These are phyloP conservation scores for Myiotriccus ornatus DNA, from an alignment of 2,797 vertebrate species.

Conservation along the genomic window DNA sequence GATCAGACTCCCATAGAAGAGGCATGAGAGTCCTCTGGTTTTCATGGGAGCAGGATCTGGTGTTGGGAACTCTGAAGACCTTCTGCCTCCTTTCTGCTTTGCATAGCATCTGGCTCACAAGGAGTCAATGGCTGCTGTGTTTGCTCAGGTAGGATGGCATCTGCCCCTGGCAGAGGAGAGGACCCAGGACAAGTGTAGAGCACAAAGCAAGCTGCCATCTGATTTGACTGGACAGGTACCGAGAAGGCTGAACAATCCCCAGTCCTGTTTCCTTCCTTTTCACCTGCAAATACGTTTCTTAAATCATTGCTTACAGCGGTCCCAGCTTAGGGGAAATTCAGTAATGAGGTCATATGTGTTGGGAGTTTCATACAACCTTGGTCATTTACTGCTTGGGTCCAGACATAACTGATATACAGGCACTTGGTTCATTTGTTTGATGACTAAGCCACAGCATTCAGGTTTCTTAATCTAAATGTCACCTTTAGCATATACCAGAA, in stretches of 20 bases:
- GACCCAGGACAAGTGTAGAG: neutral
- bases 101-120: neutral
- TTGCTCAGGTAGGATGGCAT: neutral
- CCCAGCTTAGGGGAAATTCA: neutral
- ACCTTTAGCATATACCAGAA: neutral
- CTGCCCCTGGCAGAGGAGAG: neutral
- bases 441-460: neutral
- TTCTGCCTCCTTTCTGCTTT: neutral
- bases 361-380: neutral
- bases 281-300: neutral
- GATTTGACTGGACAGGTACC: neutral
- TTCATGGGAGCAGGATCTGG: neutral
- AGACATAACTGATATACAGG: neutral
- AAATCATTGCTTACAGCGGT: neutral
- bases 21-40: neutral
- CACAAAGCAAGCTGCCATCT: neutral
- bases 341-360: fast-evolving
- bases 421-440: neutral
- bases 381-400: neutral
- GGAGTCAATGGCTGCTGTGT: neutral
- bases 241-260: neutral
- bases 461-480: neutral
- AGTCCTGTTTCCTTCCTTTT: neutral
- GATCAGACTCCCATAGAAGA: neutral
- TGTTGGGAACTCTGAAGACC: neutral